Conservation (phyloP, 2,113 vertebrate species). For the Myocastor coypus region DNA sequence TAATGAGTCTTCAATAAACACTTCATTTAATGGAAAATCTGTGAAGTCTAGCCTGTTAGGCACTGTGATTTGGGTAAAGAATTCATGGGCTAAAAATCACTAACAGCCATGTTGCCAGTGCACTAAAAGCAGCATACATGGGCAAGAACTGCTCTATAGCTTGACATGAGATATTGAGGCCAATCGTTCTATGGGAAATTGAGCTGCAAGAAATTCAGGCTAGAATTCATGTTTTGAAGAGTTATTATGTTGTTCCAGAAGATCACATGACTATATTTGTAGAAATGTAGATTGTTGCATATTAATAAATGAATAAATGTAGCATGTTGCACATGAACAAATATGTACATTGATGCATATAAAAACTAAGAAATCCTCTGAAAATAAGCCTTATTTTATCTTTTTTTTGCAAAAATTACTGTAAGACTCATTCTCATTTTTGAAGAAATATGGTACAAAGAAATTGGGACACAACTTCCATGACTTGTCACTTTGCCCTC, state of each 20-base stretch:
- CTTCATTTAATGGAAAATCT: not conserved
- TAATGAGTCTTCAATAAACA: not conserved
- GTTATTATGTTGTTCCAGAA: not conserved
- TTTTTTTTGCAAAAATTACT: not conserved
- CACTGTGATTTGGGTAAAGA: not conserved
- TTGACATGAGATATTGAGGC: not conserved
- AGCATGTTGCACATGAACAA: not conserved
- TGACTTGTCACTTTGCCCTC: not conserved
- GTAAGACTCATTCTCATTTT: not conserved
- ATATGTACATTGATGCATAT: not conserved
- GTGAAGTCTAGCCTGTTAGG: not conserved
- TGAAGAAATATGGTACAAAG: not conserved
- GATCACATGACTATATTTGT: not conserved
- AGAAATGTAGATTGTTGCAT: not conserved
- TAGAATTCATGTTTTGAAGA: not conserved
- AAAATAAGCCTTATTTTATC: not conserved
- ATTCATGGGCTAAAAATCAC: not conserved
- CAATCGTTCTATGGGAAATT: not conserved
- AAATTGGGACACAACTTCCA: not conserved
- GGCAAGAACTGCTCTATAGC: not conserved
- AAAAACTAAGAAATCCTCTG: not conserved
- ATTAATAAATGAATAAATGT: not conserved
- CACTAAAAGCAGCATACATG: not conserved
- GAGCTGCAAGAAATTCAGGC: not conserved
- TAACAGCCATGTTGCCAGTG: not conserved